Conservation (phyloP, 2,888 invertebrate species). For the Agrotis exclamationis region DNA sequence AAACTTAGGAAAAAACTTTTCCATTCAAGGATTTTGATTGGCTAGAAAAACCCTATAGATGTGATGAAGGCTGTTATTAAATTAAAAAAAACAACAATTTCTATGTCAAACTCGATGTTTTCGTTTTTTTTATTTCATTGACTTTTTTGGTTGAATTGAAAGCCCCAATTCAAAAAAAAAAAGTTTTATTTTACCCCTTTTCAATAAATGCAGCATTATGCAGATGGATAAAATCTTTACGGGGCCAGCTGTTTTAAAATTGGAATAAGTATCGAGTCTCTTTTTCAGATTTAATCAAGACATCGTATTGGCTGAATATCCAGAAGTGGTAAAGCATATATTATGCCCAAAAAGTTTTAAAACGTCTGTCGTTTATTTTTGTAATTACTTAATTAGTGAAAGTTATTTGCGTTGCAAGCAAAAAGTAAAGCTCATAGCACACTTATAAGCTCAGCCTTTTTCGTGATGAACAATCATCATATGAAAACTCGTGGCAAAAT, state of each 20-base stretch:
- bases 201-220: conserved; percentile 5
- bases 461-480: no score
- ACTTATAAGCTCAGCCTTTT: no score
- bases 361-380: conserved; percentile 6
- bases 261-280: not conserved
- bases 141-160: no score
- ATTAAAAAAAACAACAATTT: no score
- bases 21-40: not conserved
- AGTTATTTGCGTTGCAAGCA: conserved; percentile 13
- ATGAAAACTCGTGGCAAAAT: no score
- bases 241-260: not conserved
- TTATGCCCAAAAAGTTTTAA: not conserved
- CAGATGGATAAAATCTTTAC: no score
- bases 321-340: not conserved
- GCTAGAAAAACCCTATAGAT: not conserved
- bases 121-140: no score
- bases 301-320: not conserved
- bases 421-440: conserved; percentile 4
- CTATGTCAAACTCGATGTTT: no score
- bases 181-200: not conserved
- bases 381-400: conserved; percentile 14
- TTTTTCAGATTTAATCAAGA: not conserved
- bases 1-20: not conserved
- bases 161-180: no score
- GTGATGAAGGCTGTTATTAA: not conserved